phyloP scores from a whole-genome alignment of 2,113 vertebrate species.

The Sclerurus mexicanus region DNA sequence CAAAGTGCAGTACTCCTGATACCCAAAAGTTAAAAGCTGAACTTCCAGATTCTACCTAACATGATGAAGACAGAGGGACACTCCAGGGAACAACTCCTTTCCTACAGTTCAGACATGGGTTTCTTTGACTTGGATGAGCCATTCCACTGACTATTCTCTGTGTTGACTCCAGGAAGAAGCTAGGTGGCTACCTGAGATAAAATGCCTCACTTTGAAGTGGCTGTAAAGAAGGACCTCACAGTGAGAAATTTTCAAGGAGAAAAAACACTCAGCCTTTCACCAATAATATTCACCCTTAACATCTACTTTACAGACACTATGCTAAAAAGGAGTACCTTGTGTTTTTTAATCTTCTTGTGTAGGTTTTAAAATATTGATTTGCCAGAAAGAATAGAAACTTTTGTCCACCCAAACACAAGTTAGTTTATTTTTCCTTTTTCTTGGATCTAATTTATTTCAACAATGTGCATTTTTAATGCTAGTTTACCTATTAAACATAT shows the following conservation, averaged over 20 bases:
- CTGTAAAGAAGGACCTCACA: neutral
- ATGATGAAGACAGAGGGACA: fast-evolving
- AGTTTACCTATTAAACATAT: neutral
- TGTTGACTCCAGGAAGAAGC: neutral
- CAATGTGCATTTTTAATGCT: neutral
- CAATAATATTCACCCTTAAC: neutral
- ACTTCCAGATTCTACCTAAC: neutral
- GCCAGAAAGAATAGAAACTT: neutral
- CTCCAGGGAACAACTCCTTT: neutral
- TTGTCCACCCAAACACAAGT: neutral
- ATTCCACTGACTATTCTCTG: neutral
- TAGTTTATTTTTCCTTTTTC: neutral
- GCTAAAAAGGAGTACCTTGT: neutral
- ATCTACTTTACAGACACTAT: neutral
- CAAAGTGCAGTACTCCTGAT: neutral
- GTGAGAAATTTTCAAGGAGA: neutral
- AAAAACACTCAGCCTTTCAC: neutral
- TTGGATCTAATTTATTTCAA: neutral
- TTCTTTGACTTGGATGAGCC: neutral
- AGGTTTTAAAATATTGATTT: neutral
- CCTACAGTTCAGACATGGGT: neutral
- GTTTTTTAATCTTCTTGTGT: neutral
- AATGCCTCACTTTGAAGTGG: neutral
- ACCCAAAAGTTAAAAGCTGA: neutral
- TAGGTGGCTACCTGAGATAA: neutral